Conservation (phyloP, 2,888 invertebrate species). For the Protonemura montana region DNA sequence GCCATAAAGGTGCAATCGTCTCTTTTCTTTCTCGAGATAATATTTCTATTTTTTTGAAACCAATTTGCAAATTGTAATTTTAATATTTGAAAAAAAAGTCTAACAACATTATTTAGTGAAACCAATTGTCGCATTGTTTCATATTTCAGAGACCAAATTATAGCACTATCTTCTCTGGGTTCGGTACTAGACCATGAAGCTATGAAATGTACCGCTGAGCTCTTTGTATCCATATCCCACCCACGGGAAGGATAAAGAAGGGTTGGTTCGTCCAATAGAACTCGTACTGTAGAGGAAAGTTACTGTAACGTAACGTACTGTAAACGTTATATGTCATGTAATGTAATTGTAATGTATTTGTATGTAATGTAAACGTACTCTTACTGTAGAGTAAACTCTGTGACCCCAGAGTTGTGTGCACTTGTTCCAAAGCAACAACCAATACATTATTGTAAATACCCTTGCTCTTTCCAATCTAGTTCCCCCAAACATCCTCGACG, state of each 20-base stretch:
- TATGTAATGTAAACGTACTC: too few relatives aligned
- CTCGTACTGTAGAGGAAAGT: too few relatives aligned
- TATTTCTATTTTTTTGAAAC: background rate
- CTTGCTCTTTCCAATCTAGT: conserved; percentile 65
- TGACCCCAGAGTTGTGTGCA: background rate
- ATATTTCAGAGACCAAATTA: background rate
- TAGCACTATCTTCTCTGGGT: too few relatives aligned
- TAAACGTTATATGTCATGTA: too few relatives aligned
- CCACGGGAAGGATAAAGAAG: too few relatives aligned
- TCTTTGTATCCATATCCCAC: too few relatives aligned
- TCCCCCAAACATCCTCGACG: conserved; percentile 91
- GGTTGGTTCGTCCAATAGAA: too few relatives aligned
- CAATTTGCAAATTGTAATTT: background rate
- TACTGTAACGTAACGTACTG: too few relatives aligned
- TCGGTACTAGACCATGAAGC: too few relatives aligned
- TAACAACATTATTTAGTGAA: background rate
- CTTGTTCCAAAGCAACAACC: background rate
- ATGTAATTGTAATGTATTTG: too few relatives aligned
- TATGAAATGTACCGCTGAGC: too few relatives aligned
- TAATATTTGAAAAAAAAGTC: background rate
- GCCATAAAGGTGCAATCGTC: background rate
- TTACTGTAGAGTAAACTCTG: background rate
- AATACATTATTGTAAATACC: background rate
- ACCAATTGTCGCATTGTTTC: background rate
- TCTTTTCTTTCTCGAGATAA: background rate